These are phyloP conservation scores for Hucho hucho DNA, from an alignment of 2,113 vertebrate species.

Conservation along the genomic window DNA sequence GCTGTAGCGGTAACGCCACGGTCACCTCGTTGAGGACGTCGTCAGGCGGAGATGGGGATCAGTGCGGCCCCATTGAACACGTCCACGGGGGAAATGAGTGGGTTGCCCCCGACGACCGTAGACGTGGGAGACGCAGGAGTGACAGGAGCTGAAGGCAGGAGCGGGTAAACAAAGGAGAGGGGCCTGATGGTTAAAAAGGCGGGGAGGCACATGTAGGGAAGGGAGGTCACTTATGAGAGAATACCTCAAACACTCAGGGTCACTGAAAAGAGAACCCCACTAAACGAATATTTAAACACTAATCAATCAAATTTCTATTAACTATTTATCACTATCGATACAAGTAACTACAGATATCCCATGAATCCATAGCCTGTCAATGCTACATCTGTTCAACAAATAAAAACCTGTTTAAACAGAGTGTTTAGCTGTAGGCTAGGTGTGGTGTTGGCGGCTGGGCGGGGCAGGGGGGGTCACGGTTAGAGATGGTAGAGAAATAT, in stretches of 20 bases:
- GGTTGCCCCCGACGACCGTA: slow-evolving; percentile 52
- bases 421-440: slow-evolving; percentile 16
- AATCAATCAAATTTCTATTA: not conserved
- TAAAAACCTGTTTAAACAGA: not conserved
- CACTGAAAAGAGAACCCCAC: no score
- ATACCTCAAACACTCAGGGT: no score
- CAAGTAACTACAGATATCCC: not conserved
- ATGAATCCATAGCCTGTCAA: no score
- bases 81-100: slow-evolving; percentile 57
- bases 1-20: slow-evolving; percentile 27
- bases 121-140: slow-evolving; percentile 46
- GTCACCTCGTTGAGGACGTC: slow-evolving; percentile 55
- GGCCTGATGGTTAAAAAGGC: not conserved
- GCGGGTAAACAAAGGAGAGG: not conserved
- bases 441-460: not conserved
- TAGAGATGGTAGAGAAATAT: slow-evolving; percentile 19
- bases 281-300: not conserved
- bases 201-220: not conserved
- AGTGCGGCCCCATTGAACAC: slow-evolving; percentile 69
- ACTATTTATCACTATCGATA: not conserved
- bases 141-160: slow-evolving; percentile 46
- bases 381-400: not conserved
- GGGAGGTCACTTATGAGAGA: no score
- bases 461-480: not conserved
- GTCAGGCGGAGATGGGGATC: slow-evolving; percentile 53